A percentile compares a stretch with the other conserved stretches of the same genome.
These are phyloP conservation scores for Pristis pectinata DNA, from an alignment of 2,797 vertebrate genomes.

Conservation along the genomic window DNA sequence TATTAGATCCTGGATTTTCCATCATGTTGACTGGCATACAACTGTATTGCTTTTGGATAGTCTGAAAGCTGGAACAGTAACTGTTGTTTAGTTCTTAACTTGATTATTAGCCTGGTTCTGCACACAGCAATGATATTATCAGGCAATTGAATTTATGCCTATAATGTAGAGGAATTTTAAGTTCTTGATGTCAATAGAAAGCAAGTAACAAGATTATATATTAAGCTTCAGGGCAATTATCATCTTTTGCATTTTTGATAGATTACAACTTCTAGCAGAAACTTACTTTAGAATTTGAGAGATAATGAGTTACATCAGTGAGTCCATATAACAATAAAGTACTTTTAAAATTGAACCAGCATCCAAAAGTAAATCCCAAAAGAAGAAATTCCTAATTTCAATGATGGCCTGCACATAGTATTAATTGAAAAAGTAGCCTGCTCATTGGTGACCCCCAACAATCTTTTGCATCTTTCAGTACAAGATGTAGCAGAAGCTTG, in stretches of 20 bases:
- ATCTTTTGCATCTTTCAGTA: background rate
- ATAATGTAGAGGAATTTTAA: background rate
- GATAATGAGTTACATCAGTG: background rate
- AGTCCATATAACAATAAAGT: too few species aligned
- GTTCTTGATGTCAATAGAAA: background rate
- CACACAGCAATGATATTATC: background rate
- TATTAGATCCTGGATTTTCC: background rate
- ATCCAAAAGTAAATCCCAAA: background rate
- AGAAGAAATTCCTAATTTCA: background rate
- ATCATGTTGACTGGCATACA: background rate
- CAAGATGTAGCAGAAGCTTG: background rate
- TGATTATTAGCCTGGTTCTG: background rate
- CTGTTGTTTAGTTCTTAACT: background rate
- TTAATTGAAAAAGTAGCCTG: background rate
- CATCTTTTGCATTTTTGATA: background rate
- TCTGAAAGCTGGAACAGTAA: background rate
- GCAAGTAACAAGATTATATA: background rate
- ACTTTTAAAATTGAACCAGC: background rate
- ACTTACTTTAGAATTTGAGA: background rate
- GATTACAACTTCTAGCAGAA: background rate
- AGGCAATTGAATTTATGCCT: background rate
- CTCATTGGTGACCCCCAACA: background rate
- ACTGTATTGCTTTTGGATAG: too few species aligned
- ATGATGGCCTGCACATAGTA: background rate
- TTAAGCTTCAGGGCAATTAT: background rate